These are phyloP conservation scores for Drosophila leontia DNA, from an alignment of 1,140 invertebrate species.

Conservation along the genomic window DNA sequence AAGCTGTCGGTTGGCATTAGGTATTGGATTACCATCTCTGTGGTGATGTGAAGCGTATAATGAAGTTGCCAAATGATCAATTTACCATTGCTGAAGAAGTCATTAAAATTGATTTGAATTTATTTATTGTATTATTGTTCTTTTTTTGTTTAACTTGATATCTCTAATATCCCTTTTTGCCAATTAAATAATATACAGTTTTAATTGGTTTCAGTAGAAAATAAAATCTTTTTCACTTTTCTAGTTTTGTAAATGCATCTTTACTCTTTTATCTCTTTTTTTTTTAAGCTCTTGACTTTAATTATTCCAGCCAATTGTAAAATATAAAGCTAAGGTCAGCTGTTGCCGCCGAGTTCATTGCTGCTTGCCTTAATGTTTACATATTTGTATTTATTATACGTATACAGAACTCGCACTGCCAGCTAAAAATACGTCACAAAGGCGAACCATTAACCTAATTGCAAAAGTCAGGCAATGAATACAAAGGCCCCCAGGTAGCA, in stretches of 20 bases:
- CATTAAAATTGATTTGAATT: conserved; percentile 10
- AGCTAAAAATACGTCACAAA: conserved; percentile 59
- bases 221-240: background rate
- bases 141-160: background rate
- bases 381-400: conserved; percentile 46
- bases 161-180: background rate
- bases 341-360: conserved; percentile 13
- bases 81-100: background rate
- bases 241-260: conserved; percentile 4
- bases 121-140: conserved; percentile 2
- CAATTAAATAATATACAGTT: background rate
- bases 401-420: conserved; percentile 23
- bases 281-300: background rate
- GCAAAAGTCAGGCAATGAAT: conserved; percentile 58
- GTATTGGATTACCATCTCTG: conserved; percentile 21
- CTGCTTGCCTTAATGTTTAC: conserved; percentile 39
- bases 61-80: conserved; percentile 24
- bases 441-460: conserved; percentile 79
- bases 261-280: background rate
- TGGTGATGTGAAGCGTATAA: conserved; percentile 14
- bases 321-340: conserved; percentile 33
- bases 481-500: conserved; percentile 44
- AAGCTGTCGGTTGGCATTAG: conserved; percentile 37
- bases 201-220: background rate
- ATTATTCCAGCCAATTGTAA: conserved; percentile 34